These are phyloP conservation scores for Tonatia bakeri DNA, from an alignment of 2,113 vertebrate genomes.

Conservation along the genomic window DNA sequence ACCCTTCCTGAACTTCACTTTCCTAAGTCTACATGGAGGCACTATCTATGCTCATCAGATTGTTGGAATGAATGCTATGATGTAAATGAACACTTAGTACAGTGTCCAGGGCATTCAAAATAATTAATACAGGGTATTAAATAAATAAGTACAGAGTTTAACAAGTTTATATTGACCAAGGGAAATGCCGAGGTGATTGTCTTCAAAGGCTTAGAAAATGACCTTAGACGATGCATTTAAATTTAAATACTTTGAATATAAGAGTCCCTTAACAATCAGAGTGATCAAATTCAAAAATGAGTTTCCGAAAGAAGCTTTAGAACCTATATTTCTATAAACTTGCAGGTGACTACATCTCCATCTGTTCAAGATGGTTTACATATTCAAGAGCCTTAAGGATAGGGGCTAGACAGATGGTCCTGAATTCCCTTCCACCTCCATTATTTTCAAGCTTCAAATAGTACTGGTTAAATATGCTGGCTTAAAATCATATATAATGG, in stretches of 20 bases:
- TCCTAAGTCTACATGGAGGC: not conserved
- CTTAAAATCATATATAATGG: not conserved
- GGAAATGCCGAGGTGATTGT: not conserved
- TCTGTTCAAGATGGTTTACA: constrained; percentile 33
- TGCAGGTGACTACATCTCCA: not conserved
- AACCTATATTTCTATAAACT: not conserved
- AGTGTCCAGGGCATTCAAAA: not conserved
- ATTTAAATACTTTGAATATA: not conserved
- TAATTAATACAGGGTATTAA: not conserved
- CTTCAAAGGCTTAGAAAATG: not conserved
- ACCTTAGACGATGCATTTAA: not conserved
- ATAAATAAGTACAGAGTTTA: not conserved
- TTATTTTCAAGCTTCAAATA: constrained; percentile 28
- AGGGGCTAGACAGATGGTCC: not conserved
- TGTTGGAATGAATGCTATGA: not conserved
- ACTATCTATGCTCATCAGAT: not conserved
- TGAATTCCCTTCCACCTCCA: constrained; percentile 2
- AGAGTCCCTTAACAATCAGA: not conserved
- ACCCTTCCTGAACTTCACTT: not conserved
- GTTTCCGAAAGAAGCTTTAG: not conserved
- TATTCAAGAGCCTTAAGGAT: not conserved
- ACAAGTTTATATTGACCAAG: not conserved
- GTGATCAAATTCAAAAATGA: not conserved
- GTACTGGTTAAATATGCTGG: not conserved
- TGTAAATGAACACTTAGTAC: not conserved